A percentile compares a stretch with the other conserved stretches of the same genome.
phyloP scores from a whole-genome alignment of 53 echinoderm and acorn worm species.

The Temnopleurus reevesii region DNA sequence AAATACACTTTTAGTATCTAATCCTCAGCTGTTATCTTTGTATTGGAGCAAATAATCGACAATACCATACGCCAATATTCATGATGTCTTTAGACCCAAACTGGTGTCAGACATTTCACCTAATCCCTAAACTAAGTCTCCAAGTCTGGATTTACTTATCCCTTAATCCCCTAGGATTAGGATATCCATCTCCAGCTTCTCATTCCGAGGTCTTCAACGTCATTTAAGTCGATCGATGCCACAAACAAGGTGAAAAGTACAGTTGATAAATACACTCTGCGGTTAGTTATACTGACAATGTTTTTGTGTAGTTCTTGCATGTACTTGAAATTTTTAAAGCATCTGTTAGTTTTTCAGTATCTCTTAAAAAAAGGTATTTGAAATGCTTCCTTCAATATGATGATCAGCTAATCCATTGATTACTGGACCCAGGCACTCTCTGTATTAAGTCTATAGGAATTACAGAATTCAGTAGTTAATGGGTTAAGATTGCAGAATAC shows the following conservation, averaged over 20 bases:
- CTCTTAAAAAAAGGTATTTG: neutral
- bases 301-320: neutral
- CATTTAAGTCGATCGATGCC: neutral
- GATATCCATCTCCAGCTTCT: slow-evolving; percentile 12
- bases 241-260: neutral
- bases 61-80: neutral
- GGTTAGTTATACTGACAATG: neutral
- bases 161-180: slow-evolving; percentile 28
- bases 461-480: neutral
- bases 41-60: too few relatives aligned
- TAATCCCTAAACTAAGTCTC: neutral
- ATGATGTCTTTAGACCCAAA: neutral
- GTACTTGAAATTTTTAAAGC: neutral
- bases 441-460: neutral
- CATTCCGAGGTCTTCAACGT: neutral
- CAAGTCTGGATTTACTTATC: slow-evolving; percentile 46
- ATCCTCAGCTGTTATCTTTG: too few relatives aligned
- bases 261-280: neutral
- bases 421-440: neutral
- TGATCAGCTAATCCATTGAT: neutral
- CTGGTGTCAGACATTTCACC: neutral
- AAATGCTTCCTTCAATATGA: neutral
- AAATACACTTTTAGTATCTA: too few relatives aligned
- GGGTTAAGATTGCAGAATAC: neutral
- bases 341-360: neutral